These are phyloP conservation scores for Hypolimnas misippus DNA, from an alignment of 2,888 invertebrate species.

Conservation along the genomic window DNA sequence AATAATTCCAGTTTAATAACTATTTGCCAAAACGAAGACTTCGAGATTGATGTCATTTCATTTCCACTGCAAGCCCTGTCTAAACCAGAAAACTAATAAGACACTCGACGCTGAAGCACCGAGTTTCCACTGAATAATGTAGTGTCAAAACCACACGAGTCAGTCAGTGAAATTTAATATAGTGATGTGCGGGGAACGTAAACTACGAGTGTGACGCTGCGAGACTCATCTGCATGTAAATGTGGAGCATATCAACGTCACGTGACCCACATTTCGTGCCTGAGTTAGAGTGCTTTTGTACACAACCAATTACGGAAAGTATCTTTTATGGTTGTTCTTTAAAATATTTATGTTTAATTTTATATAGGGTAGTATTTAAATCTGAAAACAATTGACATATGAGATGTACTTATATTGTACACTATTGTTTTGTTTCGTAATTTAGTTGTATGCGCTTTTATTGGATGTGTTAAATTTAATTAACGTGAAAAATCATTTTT, in stretches of 20 bases:
- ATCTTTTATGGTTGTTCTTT: background rate
- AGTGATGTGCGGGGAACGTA: constrained; percentile 19
- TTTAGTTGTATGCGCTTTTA: too few relatives aligned
- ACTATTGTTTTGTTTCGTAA: too few relatives aligned
- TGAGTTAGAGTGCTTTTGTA: constrained; percentile 38
- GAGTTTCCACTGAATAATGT: constrained; percentile 13
- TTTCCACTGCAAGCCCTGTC: background rate
- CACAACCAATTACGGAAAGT: constrained; percentile 28
- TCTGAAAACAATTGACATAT: too few relatives aligned
- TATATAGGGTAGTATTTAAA: background rate
- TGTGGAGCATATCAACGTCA: constrained; percentile 36
- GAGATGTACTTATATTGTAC: too few relatives aligned
- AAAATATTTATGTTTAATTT: background rate
- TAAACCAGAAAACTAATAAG: constrained; percentile 5
- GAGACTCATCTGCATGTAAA: constrained; percentile 39
- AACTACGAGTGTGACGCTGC: constrained; percentile 28
- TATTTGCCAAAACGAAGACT: too few relatives aligned
- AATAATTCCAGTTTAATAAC: too few relatives aligned
- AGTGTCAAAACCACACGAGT: constrained; percentile 25
- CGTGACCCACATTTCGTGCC: constrained; percentile 36
- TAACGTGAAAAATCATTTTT: too few relatives aligned
- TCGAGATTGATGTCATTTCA: too few relatives aligned
- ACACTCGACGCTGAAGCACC: background rate
- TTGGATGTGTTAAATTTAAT: too few relatives aligned
- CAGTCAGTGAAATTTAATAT: constrained; percentile 29